Evolutionary conservation across 2,113 vertebrate species (phyloP).

Genomic region (Pogona vitticeps): DNA sequence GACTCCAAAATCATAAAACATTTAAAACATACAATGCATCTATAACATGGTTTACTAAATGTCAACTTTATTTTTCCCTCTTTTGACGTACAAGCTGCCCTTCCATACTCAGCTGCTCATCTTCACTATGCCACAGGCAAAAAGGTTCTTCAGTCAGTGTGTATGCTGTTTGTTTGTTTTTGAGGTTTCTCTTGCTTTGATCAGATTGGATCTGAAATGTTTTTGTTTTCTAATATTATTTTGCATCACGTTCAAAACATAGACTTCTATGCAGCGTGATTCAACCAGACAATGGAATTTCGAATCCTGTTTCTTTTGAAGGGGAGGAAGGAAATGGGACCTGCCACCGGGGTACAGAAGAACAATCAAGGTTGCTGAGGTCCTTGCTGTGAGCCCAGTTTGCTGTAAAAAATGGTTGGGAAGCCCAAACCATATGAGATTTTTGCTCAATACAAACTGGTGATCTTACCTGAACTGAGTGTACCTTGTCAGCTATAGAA

Average conservation of each 20-base stretch:
- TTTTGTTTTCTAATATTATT: background rate
- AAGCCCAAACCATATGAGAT: background rate
- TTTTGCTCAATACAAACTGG: background rate
- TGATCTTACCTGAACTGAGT: background rate
- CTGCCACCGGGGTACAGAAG: background rate
- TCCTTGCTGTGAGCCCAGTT: background rate
- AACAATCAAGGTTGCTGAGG: background rate
- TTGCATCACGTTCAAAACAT: background rate
- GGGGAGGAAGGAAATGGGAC: background rate
- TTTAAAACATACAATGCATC: background rate
- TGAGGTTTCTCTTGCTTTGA: background rate
- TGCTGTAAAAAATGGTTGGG: slow-evolving; percentile 4
- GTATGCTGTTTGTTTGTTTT: background rate
- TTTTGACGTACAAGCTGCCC: background rate
- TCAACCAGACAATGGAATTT: slow-evolving; percentile 12
- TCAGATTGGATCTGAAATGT: slow-evolving; percentile 16
- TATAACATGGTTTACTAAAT: background rate
- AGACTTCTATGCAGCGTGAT: background rate
- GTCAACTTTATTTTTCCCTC: background rate
- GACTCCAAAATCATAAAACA: background rate
- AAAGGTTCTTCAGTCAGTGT: background rate
- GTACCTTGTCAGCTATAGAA: background rate
- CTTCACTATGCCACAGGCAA: background rate
- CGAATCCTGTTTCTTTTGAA: background rate
- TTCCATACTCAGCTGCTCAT: background rate